Base-by-base conservation (phyloP, 37 sponge, comb jelly and placozoan species). In the Agelas oroides region DNA sequence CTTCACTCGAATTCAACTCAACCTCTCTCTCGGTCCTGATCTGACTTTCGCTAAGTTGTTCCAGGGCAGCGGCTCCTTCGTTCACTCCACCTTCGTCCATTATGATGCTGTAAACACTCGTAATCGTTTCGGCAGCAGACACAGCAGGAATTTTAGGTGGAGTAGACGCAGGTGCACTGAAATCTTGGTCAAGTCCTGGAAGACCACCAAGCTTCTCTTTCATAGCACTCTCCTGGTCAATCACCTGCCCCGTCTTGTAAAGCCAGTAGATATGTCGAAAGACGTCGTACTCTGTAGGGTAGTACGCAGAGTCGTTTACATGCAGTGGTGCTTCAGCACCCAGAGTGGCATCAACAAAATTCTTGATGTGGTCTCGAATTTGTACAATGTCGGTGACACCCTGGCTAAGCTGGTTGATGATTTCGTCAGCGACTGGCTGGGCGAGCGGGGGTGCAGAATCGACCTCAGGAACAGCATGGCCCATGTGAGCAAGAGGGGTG, bases 251-350 rank as follows among this genome's bases (percentile, higher is more conserved):
- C 2, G 71, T 76, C 66, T 87, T 87, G 70, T 89, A 94, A 13
- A 90, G 60, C 82, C 87, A 90, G 72, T 90, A 94, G n/a, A 94
- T 71, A 73, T 94, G 87, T 6, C 78, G 79, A 41, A 70, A 78
- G 54, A 94, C 58, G 23, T 87, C 86, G 33, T 79, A 76, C 34
- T 87, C 84, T n/a, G 91, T 70, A 1, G 86, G 87, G 55, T 73
- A 78, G 39, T 83, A 76, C 30, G 85, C 53, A 6, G 78, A 60
- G 35, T 88, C 82, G 34, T 53, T 62, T 1, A 53, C 24, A 71
- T 79, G 68, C 24, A 81, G 55, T 2, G 84, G 24, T 21, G 79
- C 62, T 17, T 92, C 88, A 6, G 83, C 58, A 38, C 78, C 84
- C 12, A 71, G 40, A n/a, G 54, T 78, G 18, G 53, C 46, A 39